These are phyloP conservation scores for Leptinotarsa juncta DNA, from an alignment of 2,888 invertebrate genomes.

Conservation along the genomic window DNA sequence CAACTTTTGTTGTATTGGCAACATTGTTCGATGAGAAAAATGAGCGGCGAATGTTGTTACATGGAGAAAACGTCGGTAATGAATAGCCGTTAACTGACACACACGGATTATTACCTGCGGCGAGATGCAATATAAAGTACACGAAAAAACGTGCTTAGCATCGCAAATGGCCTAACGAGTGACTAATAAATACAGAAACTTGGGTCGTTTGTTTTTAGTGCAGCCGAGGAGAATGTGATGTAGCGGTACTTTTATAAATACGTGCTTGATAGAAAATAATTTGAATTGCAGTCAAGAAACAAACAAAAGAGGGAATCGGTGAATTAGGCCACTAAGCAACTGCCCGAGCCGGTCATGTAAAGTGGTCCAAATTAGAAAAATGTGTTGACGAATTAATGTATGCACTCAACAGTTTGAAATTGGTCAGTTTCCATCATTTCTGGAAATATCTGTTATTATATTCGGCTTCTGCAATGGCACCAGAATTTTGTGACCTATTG, in stretches of 20 bases:
- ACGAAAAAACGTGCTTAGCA: constrained; percentile 25
- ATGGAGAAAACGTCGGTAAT: constrained; percentile 18
- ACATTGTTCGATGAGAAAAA: neutral
- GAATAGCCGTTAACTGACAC: constrained; percentile 29
- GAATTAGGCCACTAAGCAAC: neutral
- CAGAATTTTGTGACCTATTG: too few species aligned
- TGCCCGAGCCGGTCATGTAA: too few species aligned
- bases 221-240: neutral
- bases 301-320: neutral
- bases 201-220: constrained; percentile 18
- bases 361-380: too few species aligned
- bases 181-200: constrained; percentile 22
- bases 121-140: constrained; percentile 26
- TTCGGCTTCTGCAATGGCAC: too few species aligned
- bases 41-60: constrained; percentile 9
- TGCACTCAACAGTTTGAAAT: too few species aligned
- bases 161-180: constrained; percentile 22
- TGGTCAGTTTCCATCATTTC: too few species aligned
- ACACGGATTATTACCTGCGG: constrained; percentile 33
- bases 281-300: neutral
- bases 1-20: too few species aligned
- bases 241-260: constrained; percentile 1
- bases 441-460: too few species aligned
- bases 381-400: too few species aligned
- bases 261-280: constrained; percentile 4